Conservation (phyloP, 2,113 vertebrate genomes). For the Erythrocebus patas region DNA sequence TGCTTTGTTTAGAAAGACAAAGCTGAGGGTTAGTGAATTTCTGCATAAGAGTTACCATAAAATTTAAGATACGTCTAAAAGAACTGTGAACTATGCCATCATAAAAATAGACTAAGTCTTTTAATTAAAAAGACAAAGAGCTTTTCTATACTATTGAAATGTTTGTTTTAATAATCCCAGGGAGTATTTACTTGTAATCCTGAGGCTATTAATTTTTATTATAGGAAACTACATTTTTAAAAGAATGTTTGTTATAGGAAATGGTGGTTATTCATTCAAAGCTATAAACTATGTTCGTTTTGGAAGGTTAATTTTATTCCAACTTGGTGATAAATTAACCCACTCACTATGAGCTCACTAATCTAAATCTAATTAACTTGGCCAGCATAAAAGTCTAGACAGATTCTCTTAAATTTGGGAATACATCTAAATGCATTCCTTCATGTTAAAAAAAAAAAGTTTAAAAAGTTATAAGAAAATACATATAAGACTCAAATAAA, state of each 20-base stretch:
- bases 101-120: background rate
- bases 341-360: background rate
- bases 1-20: background rate
- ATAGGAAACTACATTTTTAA: background rate
- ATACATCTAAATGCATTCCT: background rate
- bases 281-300: background rate
- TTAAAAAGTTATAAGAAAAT: background rate
- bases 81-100: background rate
- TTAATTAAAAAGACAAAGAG: background rate
- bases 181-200: background rate
- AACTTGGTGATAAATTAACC: background rate
- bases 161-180: background rate
- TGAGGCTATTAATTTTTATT: background rate
- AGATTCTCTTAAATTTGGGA: background rate
- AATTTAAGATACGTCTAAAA: background rate
- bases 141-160: background rate
- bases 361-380: background rate
- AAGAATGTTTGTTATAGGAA: background rate
- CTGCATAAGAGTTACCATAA: background rate
- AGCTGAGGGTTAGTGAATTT: background rate
- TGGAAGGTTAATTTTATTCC: background rate
- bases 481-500: background rate
- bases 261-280: background rate
- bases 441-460: background rate
- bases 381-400: background rate